A percentile compares a stretch with the other conserved stretches of the same genome.
Conservation (phyloP, 1,140 invertebrate genomes). For the Trichomalopsis sarcophagae region DNA sequence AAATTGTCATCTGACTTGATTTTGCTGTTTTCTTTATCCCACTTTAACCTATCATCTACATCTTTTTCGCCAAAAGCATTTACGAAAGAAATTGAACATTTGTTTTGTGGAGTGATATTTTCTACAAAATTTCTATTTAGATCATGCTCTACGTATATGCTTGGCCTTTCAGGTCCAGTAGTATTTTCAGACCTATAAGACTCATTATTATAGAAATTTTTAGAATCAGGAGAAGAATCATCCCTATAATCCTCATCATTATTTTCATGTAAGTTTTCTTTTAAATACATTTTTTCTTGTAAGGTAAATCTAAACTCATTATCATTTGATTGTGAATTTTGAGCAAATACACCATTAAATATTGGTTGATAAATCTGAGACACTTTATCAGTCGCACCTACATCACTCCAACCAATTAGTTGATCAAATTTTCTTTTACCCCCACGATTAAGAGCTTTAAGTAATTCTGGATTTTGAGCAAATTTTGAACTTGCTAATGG, state of each 20-base stretch:
- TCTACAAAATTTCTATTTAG: constrained; percentile 59
- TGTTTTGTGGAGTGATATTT: constrained; percentile 60
- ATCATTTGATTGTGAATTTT: constrained; percentile 66
- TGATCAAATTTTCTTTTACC: constrained; percentile 73
- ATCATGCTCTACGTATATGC: constrained; percentile 55
- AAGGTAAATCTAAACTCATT: constrained; percentile 63
- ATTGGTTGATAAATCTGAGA: constrained; percentile 68
- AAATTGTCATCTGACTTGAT: constrained; percentile 52
- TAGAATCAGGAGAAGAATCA: not conserved
- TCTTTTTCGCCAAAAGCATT: constrained; percentile 61
- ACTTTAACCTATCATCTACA: constrained; percentile 59
- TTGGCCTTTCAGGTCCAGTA: constrained; percentile 59
- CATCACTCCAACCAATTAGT: constrained; percentile 70
- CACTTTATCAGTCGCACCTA: constrained; percentile 59
- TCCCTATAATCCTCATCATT: constrained; percentile 27
- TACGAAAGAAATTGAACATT: constrained; percentile 57
- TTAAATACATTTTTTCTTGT: constrained; percentile 49
- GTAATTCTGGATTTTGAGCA: constrained; percentile 70
- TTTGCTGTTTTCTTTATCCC: constrained; percentile 62
- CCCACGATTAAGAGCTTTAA: constrained; percentile 70
- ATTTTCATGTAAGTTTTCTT: constrained; percentile 48
- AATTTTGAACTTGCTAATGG: constrained; percentile 73
- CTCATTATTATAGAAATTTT: constrained; percentile 44
- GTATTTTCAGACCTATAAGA: constrained; percentile 57
- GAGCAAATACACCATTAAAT: constrained; percentile 63